Evolutionary conservation across 2,113 vertebrate genomes (phyloP), one percentile per base, ranked within the genome.

Genomic region (Sorex araneus): DNA sequence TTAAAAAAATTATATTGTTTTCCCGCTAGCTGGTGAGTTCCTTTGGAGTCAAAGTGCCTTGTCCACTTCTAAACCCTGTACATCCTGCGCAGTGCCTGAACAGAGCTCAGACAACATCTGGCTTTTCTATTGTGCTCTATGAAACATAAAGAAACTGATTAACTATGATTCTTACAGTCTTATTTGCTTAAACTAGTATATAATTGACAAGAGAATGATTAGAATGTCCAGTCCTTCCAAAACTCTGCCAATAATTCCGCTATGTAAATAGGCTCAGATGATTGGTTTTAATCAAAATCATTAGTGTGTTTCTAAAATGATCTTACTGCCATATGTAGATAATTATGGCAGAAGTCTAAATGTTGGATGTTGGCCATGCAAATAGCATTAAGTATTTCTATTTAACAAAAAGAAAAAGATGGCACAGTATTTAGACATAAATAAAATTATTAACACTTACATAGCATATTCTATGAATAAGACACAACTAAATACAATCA

Each of bases 261-360:
- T 94, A 76, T 89, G 83, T 91, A 92, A 95, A 95, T 88, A 96
- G 95, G 77, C 88, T 92, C 86, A 92, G 94, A 91, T 96, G 94
- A 95, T 90, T 93, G 95, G 92, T 96, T 90, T 91, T 94, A 96
- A 97, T 96, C 95, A 93, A 94, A 95, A 84, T 92, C 94, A 97
- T 96, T 96, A 96, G 95, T 90, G 73, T 95, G 79, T 93, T 93
- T 93, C 95, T 96, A 87, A 90, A 95, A 92, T 73, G 15, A 86
- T 96, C 83, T 32, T 77, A 63, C 79, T 95, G 92, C 92, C 94
- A 92, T 95, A 91, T 97, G 94, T 92, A 95, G 95, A 93, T 95
- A 93, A 97, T 96, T 96, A 89, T 86, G 86, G 79, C 92, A 94
- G 94, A 90, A 95, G 89, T 93, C 83, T 97, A 91, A 57, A 63